Conservation (phyloP, 2,888 invertebrate species). For the Eilema griseolum region DNA sequence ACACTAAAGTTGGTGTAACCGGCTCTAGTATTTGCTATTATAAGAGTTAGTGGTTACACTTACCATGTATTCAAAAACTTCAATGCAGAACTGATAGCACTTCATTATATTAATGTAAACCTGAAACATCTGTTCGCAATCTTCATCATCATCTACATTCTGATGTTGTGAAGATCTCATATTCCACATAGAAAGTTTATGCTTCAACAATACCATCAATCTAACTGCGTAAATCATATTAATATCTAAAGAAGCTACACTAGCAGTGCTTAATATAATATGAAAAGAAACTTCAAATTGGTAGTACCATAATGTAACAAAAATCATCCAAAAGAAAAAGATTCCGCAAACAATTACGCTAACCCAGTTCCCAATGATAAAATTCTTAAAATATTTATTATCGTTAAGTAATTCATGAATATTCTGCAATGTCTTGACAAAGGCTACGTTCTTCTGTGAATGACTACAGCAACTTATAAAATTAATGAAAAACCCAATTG, state of each 20-base stretch:
- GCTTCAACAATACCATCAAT: slow-evolving; percentile 22
- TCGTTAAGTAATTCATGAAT: slow-evolving; percentile 20
- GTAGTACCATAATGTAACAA: not conserved
- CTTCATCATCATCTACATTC: not conserved
- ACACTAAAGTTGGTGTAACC: no score
- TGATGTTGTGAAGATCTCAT: not conserved
- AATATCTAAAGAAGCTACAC: slow-evolving; percentile 20
- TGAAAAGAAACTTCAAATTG: not conserved
- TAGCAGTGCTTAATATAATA: not conserved
- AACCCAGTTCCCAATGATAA: slow-evolving; percentile 12
- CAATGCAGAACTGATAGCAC: slow-evolving; percentile 13
- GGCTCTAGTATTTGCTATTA: no score
- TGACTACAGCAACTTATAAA: slow-evolving; percentile 1
- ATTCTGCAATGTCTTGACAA: slow-evolving; percentile 26
- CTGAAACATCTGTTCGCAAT: slow-evolving; percentile 15
- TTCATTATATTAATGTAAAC: slow-evolving; percentile 13
- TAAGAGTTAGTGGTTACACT: slow-evolving; percentile 6
- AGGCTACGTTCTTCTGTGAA: slow-evolving; percentile 15
- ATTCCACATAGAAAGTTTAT: slow-evolving; percentile 31
- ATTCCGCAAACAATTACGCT: not conserved
- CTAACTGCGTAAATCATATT: slow-evolving; percentile 24
- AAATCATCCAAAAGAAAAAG: not conserved
- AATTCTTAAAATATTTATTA: not conserved
- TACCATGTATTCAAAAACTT: slow-evolving; percentile 9
- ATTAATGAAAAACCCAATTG: slow-evolving; percentile 17